Conservation (phyloP, 2,888 invertebrate species). For the Ormyrus labotus region DNA sequence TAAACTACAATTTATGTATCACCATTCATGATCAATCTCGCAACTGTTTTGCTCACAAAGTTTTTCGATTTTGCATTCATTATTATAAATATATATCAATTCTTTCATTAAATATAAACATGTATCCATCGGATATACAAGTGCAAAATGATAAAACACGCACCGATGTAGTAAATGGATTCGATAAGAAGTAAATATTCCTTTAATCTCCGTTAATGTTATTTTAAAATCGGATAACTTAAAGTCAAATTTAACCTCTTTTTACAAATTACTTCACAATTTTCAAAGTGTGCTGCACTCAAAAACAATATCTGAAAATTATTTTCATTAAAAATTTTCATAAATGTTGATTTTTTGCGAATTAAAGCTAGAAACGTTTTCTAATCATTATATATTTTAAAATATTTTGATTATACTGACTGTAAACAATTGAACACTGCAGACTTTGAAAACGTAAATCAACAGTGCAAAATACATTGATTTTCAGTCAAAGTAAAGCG, state of each 20-base stretch:
- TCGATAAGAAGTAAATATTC: background rate
- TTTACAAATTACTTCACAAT: slow-evolving; percentile 33
- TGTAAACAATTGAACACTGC: background rate
- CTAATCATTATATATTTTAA: background rate
- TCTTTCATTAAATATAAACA: slow-evolving; percentile 19
- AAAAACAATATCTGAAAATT: background rate
- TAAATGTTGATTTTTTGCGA: too few species aligned
- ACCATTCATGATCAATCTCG: slow-evolving; percentile 10
- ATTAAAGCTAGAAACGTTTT: background rate
- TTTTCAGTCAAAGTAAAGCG: too few species aligned
- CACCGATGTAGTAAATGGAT: background rate
- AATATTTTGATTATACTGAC: background rate
- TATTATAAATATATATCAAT: slow-evolving; percentile 32
- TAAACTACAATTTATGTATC: slow-evolving; percentile 12
- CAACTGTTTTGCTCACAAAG: background rate
- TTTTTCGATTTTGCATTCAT: slow-evolving; percentile 8
- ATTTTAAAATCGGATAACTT: background rate
- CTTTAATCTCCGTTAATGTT: slow-evolving; percentile 3
- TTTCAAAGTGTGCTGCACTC: slow-evolving; percentile 22
- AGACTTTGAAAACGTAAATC: background rate
- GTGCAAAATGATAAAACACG: slow-evolving; percentile 5
- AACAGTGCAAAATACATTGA: background rate
- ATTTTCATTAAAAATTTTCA: too few species aligned
- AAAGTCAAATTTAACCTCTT: background rate
- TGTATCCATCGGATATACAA: background rate